phyloP scores from a whole-genome alignment of 1,140 invertebrate species.

The Melanaphis sacchari region DNA sequence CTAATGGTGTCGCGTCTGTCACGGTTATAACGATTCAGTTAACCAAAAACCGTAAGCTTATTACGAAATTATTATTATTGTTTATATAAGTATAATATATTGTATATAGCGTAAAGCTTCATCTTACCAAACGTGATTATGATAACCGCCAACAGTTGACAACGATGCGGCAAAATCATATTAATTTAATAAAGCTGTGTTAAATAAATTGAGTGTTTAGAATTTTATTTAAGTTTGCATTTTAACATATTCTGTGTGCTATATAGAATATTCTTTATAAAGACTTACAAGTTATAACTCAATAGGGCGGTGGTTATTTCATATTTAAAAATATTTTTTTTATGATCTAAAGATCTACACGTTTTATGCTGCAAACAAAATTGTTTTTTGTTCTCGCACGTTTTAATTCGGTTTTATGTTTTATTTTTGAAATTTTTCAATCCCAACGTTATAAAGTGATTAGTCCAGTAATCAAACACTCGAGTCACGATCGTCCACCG shows the following conservation, averaged over 20 bases:
- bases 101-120: neutral
- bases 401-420: neutral
- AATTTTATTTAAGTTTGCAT: conserved; percentile 8
- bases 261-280: neutral
- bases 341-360: neutral
- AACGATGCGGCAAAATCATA: neutral
- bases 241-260: neutral
- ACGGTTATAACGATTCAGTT: neutral
- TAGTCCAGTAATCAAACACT: neutral
- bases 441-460: neutral
- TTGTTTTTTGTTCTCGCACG: neutral
- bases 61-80: neutral
- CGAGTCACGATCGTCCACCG: neutral
- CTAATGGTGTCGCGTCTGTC: neutral
- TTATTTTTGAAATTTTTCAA: neutral
- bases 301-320: neutral
- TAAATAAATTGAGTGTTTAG: neutral
- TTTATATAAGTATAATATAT: neutral
- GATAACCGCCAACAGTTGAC: neutral
- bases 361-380: neutral
- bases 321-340: neutral
- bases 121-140: neutral
- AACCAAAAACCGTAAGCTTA: neutral
- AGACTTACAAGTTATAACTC: neutral
- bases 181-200: neutral